These are phyloP conservation scores for Campoletis sonorensis DNA, from an alignment of 1,140 invertebrate genomes.

Conservation along the genomic window DNA sequence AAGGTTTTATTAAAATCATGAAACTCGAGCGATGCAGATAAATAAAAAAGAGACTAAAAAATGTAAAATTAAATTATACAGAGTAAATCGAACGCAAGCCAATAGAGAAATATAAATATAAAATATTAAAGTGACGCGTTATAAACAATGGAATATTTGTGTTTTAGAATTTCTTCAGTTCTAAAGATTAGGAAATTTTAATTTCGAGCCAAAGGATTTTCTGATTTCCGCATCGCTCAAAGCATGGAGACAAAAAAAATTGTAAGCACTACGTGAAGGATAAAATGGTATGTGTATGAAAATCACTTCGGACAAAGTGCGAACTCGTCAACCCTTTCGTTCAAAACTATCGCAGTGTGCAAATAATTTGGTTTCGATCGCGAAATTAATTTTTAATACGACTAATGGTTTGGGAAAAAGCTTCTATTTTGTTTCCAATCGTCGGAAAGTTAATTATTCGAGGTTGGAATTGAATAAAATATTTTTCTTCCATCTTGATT, in stretches of 20 bases:
- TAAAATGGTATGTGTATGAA: slow-evolving; percentile 30
- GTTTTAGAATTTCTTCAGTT: too few relatives aligned
- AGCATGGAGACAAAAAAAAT: not conserved
- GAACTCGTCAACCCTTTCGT: slow-evolving; percentile 58
- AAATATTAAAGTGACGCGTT: too few relatives aligned
- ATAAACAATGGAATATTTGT: too few relatives aligned
- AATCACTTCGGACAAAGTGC: slow-evolving; percentile 67
- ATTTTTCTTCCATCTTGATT: slow-evolving; percentile 21
- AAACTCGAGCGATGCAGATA: not conserved
- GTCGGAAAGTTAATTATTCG: not conserved
- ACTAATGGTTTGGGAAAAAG: too few relatives aligned
- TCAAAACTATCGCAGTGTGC: slow-evolving; percentile 48
- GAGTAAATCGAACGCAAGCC: too few relatives aligned
- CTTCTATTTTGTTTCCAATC: not conserved
- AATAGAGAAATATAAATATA: too few relatives aligned
- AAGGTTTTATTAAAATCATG: not conserved
- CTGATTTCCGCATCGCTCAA: not conserved
- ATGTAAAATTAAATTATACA: too few relatives aligned
- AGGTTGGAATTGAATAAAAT: not conserved
- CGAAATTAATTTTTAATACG: not conserved
- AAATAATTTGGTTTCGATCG: not conserved
- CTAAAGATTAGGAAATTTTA: too few relatives aligned
- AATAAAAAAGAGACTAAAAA: not conserved
- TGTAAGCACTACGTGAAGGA: not conserved
- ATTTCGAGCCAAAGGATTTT: not conserved